phyloP scores from a whole-genome alignment of 2,888 invertebrate genomes.

The Heliconius charithonia region DNA sequence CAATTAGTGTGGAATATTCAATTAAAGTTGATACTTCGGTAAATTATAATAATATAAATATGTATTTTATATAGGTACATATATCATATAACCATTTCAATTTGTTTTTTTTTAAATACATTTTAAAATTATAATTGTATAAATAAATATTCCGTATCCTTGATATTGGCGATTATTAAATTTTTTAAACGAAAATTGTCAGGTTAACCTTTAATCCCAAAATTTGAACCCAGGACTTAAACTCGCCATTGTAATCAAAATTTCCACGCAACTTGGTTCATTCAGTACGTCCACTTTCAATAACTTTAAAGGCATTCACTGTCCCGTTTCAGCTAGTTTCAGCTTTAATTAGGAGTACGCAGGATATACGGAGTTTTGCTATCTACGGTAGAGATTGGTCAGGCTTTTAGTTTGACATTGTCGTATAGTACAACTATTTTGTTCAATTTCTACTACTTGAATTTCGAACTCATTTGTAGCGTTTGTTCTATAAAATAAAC shows the following conservation, averaged over 20 bases:
- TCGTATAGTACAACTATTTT: slow-evolving; percentile 9
- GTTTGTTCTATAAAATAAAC: background rate
- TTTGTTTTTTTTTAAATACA: too few species aligned
- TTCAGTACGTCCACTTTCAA: slow-evolving; percentile 6
- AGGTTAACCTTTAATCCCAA: background rate
- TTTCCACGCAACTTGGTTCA: background rate
- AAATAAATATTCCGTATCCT: too few species aligned
- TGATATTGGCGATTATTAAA: too few species aligned
- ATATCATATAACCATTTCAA: too few species aligned
- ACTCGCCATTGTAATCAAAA: background rate
- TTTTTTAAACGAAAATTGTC: too few species aligned
- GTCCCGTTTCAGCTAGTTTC: background rate
- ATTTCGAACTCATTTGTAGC: background rate
- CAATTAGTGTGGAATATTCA: background rate
- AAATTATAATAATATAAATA: too few species aligned
- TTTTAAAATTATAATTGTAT: too few species aligned
- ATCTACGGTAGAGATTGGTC: slow-evolving; percentile 1
- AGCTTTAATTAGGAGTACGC: slow-evolving; percentile 31
- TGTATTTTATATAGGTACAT: too few species aligned
- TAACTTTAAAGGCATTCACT: slow-evolving; percentile 15
- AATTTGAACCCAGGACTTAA: background rate
- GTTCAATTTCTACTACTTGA: background rate
- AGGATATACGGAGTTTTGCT: slow-evolving; percentile 9
- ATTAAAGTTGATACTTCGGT: background rate
- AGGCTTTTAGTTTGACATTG: slow-evolving; percentile 25